Evolutionary conservation across 1,140 invertebrate genomes (phyloP).

Genomic region (Drosophila pseudoobscura): DNA sequence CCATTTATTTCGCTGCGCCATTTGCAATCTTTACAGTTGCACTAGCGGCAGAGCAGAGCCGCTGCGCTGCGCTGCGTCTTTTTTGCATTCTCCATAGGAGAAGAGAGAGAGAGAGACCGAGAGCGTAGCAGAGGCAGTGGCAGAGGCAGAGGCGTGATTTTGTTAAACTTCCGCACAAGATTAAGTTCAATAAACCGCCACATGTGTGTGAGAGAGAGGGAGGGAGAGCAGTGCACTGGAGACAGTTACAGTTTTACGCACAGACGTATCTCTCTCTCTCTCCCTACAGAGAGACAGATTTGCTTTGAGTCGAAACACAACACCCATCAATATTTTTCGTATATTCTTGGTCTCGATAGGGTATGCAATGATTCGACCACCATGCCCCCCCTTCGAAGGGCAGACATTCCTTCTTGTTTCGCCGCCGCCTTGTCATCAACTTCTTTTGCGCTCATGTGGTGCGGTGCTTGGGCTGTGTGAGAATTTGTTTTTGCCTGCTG

Average conservation of each 20-base stretch:
- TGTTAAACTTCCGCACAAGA: conserved; percentile 61
- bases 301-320: no score
- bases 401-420: neutral
- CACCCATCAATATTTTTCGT: no score
- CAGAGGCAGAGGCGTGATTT: conserved; percentile 45
- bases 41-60: conserved; percentile 14
- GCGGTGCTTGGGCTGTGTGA: conserved; percentile 2
- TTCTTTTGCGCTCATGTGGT: conserved; percentile 3
- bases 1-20: conserved; percentile 45
- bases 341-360: no score
- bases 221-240: neutral
- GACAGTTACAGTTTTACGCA: no score
- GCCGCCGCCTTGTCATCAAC: conserved; percentile 19
- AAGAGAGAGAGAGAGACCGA: neutral
- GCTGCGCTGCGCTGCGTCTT: neutral
- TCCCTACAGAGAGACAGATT: no score
- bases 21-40: conserved; percentile 43
- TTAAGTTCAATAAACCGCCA: conserved; percentile 67
- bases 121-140: neutral
- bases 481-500: conserved; percentile 8
- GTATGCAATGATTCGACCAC: no score
- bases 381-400: neutral
- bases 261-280: no score
- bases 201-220: conserved; percentile 19
- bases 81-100: conserved; percentile 30